phyloP scores from a whole-genome alignment of 1,140 invertebrate genomes.

The Episyrphus balteatus region DNA sequence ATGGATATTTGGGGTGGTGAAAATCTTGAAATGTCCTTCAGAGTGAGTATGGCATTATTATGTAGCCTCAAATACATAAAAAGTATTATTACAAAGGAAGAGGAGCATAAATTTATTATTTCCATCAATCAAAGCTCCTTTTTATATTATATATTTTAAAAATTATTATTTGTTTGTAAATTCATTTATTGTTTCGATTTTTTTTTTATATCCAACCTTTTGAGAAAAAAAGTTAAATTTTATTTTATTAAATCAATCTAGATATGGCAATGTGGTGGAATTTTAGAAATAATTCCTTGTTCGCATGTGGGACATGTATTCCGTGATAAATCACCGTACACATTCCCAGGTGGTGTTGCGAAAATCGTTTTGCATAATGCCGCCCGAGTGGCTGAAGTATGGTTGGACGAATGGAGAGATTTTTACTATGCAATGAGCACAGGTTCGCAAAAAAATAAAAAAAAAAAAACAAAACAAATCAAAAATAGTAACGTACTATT shows the following conservation, averaged over 20 bases:
- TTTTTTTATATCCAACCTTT: conserved; percentile 11
- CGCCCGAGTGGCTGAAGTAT: conserved; percentile 90
- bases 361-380: conserved; percentile 94
- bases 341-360: conserved; percentile 96
- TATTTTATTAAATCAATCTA: conserved; percentile 39
- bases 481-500: no score
- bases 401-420: conserved; percentile 98
- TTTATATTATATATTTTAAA: conserved; percentile 10
- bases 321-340: conserved; percentile 97
- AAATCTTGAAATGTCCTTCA: conserved; percentile 98
- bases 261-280: conserved; percentile 97
- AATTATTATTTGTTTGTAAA: conserved; percentile 1
- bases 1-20: conserved; percentile 99
- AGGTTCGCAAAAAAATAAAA: conserved; percentile 55
- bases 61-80: not conserved
- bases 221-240: conserved; percentile 12
- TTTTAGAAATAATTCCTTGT: conserved; percentile 89
- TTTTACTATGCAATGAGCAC: conserved; percentile 98
- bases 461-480: conserved; percentile 6
- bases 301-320: conserved; percentile 97
- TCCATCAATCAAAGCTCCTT: not conserved
- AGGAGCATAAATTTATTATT: not conserved
- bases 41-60: conserved; percentile 54
- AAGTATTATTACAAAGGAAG: no score
- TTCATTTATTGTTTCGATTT: conserved; percentile 7